Base-by-base conservation (phyloP, 1,140 invertebrate genomes). In the Spodoptera litura region DNA sequence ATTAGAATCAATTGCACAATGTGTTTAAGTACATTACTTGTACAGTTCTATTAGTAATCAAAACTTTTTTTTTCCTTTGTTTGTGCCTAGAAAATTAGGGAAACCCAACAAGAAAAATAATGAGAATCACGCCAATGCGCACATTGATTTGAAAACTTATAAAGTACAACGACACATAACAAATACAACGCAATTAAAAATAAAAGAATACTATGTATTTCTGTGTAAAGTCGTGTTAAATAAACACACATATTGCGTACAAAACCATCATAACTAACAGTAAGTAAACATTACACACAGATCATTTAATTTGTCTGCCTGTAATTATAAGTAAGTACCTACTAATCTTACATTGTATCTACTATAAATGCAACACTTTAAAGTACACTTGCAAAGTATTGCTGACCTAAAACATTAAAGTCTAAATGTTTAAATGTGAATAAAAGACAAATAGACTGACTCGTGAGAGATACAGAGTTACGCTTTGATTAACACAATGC, bases 381-480 rank as follows among this genome's bases (percentile, higher is more conserved):
- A 12, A 8, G 35, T 15, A 3, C 13, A 4, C 61, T 64, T 20
- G 38, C 61, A 49, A 64, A 49, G 9, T 64, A 64, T 64, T 64
- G 20, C 31, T 25, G 61, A 64, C 9, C 61, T 64, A 25, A 44
- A 64, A 49, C 61, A 64, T n/a, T 38, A 64, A 64, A 64, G 61
- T 49, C 9, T 35, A 62, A 62, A 13, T 15, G 61, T 49, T 1
- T 27, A 11, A 49, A 10, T 15, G 61, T 20, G 49, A 62, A 64
- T 64, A 64, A 44, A 31, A 59, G 10, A 59, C 56, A 25, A 15
- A 59, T 25, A 31, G 27, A 13, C 5, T 59, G 58, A 27, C 27
- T 13, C 58, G 31, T 59, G 58, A 25, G 25, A 31, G 1, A 3
- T 59, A 31, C 25, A 3, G 31, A 59, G 3, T 58, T 13, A 13